Evolutionary conservation across 2,888 invertebrate genomes (phyloP).

Genomic region (Trichacis sp.): DNA sequence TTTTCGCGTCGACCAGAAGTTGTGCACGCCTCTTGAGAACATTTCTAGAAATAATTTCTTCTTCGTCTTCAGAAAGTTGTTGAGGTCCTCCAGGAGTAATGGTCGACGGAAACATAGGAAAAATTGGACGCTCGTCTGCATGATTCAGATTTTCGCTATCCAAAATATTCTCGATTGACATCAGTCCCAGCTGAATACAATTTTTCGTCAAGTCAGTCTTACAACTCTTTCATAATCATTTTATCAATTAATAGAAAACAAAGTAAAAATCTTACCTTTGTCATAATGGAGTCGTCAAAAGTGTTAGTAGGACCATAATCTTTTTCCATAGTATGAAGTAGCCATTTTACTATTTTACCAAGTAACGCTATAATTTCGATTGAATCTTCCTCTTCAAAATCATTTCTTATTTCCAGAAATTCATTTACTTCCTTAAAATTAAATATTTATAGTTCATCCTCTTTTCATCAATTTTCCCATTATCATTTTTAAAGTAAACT

Average conservation of each 20-base stretch:
- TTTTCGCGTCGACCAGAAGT: constrained; percentile 85
- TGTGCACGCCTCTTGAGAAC: constrained; percentile 86
- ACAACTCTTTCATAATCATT: no score
- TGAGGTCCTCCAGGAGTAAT: constrained; percentile 51
- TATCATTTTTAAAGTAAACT: no score
- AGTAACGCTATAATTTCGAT: constrained; percentile 69
- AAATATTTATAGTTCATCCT: no score
- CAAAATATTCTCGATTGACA: constrained; percentile 51
- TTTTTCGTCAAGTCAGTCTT: no score
- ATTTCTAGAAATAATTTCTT: constrained; percentile 84
- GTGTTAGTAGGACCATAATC: constrained; percentile 64
- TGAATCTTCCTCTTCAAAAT: constrained; percentile 70
- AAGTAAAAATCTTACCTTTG: no score
- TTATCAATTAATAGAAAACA: no score
- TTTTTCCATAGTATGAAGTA: constrained; percentile 63
- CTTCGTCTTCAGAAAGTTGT: constrained; percentile 79
- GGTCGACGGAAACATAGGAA: constrained; percentile 56
- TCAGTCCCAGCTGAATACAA: constrained; percentile 51
- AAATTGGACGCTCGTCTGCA: constrained; percentile 53
- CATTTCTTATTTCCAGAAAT: constrained; percentile 70
- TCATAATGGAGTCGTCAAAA: constrained; percentile 48
- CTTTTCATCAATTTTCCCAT: no score
- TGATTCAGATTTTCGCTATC: constrained; percentile 45
- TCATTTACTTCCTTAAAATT: constrained; percentile 64
- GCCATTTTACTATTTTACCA: constrained; percentile 65